phyloP scores from a whole-genome alignment of 2,797 vertebrate genomes.

The Podarcis siculus region DNA sequence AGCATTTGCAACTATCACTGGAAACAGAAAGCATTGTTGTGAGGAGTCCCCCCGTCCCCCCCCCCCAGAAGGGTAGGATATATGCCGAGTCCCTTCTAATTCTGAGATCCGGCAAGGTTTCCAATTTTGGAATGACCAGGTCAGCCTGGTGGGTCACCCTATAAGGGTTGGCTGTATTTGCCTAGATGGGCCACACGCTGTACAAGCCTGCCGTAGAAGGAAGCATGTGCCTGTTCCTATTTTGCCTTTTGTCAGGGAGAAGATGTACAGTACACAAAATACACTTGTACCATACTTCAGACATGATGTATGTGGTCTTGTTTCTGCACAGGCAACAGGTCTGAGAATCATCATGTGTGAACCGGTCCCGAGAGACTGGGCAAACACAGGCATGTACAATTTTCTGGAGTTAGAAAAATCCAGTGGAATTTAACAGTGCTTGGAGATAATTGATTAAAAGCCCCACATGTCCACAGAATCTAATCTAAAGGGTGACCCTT shows the following conservation, averaged over 20 bases:
- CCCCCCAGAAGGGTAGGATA: no score
- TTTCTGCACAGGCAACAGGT: background rate
- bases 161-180: background rate
- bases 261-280: background rate
- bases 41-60: background rate
- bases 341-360: background rate
- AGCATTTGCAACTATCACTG: background rate
- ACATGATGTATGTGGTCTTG: no score
- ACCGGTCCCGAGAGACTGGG: background rate
- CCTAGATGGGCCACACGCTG: background rate
- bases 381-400: constrained; percentile 1
- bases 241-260: background rate
- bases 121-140: background rate
- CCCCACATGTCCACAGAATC: background rate
- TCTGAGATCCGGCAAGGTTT: no score
- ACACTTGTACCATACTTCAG: background rate
- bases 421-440: constrained; percentile 3
- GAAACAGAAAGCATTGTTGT: background rate
- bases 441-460: constrained; percentile 6
- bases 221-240: background rate
- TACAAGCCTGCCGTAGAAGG: background rate
- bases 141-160: background rate
- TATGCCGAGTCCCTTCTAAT: no score
- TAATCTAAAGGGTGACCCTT: constrained; percentile 1
- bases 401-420: background rate